Base-by-base conservation (phyloP, 2,797 vertebrate species). In the Selene dorsalis region DNA sequence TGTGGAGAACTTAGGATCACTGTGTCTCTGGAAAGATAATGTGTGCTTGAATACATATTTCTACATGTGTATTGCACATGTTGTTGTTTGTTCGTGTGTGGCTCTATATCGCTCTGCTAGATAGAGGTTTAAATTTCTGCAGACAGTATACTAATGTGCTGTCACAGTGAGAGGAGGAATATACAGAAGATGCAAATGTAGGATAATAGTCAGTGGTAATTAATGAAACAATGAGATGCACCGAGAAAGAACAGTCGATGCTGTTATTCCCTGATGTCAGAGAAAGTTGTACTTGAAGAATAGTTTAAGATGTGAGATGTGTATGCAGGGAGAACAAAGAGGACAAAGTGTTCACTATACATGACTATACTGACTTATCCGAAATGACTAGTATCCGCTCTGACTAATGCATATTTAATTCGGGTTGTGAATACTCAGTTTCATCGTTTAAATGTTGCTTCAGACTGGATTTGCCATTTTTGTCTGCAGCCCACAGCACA, bases 371-470 rank as follows among this genome's bases (percentile, higher is more conserved):
- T 73, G 39, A 55, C 59, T 1, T 47, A 58, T 86, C 38, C 67
- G 12, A 66, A 73, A 73, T 79, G 56, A 80, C 56, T 77, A 38
- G 26, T 73, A 45, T 79, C 38, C 60, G 26, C 41, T 77, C 48
- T 83, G 73, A 79, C 41, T 71, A 70, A 84, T 82, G 39, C 62
- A 63, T 63, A 60, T 85, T 82, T 82, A 66, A 79, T 77, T 77
- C 43, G 24, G 45, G 26, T 56, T 1, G n/a, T 61, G 30, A 76
- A 75, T 66, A 52, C 52, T 77, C 39, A 6, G 41, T 74, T 71
- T 77, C 4, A 53, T 79, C 30, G 26, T 62, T 84, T 63, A 63
- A 69, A 79, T 80, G 50, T 56, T 65, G 65, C 43, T 79, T 78
- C 64, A 68, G 62, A 58, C 53, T 64, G 28, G 14, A 69, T 79